Percentiles rank a stretch among this genome's conserved stretches.
These are phyloP conservation scores for Gila orcuttii DNA, from an alignment of 2,113 vertebrate species.

Conservation along the genomic window DNA sequence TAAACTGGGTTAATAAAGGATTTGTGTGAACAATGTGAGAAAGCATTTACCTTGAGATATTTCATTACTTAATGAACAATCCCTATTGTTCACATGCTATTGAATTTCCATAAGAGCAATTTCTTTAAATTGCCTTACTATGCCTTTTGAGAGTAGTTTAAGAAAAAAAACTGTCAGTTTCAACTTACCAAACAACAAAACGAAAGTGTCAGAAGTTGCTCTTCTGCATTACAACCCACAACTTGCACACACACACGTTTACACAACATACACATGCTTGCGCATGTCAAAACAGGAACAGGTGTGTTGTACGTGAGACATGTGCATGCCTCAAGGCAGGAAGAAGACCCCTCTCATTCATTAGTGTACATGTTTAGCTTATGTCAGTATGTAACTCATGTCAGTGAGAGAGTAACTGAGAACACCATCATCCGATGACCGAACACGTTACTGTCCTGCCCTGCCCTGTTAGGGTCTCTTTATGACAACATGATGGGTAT, in stretches of 20 bases:
- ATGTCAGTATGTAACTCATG: not conserved
- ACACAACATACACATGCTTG: not conserved
- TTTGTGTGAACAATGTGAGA: not conserved
- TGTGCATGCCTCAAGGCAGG: not conserved
- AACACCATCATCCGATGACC: not conserved
- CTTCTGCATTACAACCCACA: conserved; percentile 2
- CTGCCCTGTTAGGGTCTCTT: not conserved
- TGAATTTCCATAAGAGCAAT: not conserved
- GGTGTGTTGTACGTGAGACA: conserved; percentile 10
- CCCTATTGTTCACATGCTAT: not conserved
- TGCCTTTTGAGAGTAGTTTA: not conserved
- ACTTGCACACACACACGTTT: not conserved
- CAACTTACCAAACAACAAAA: not conserved
- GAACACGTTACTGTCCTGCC: not conserved
- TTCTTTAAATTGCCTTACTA: conserved; percentile 18
- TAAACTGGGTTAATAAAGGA: not conserved
- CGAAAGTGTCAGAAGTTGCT: not conserved
- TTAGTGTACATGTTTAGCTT: conserved; percentile 26
- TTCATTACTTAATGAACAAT: not conserved
- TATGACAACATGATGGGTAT: not conserved
- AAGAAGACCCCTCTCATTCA: conserved; percentile 31
- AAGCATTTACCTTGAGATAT: not conserved
- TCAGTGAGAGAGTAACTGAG: not conserved
- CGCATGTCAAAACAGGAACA: not conserved
- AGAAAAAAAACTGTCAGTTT: not conserved